Evolutionary conservation across 2,113 vertebrate species (phyloP).

Genomic region (Engraulis encrasicolus): DNA sequence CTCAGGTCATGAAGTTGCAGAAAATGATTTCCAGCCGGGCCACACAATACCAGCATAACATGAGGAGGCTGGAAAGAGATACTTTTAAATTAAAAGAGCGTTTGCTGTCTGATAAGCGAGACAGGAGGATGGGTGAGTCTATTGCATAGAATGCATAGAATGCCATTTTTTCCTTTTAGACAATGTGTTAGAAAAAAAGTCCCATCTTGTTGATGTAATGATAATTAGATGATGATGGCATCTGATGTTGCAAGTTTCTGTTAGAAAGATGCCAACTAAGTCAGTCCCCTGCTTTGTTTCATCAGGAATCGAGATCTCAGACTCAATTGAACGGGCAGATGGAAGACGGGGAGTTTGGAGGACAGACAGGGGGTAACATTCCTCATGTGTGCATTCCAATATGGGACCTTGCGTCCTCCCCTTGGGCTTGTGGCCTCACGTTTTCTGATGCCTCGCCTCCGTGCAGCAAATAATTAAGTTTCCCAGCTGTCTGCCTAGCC

Average conservation of each 20-base stretch:
- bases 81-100: constrained; percentile 91
- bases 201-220: background rate
- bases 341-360: constrained; percentile 95
- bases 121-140: constrained; percentile 87
- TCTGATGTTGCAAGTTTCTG: background rate
- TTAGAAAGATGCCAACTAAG: background rate
- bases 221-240: background rate
- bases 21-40: constrained; percentile 92
- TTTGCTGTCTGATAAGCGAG: constrained; percentile 90
- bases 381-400: background rate
- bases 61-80: constrained; percentile 95
- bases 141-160: background rate
- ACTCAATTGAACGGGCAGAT: constrained; percentile 91
- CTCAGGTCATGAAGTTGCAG: constrained; percentile 93
- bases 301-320: constrained; percentile 91
- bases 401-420: no score
- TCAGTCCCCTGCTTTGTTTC: constrained; percentile 38
- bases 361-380: constrained; percentile 83
- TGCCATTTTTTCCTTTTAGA: background rate
- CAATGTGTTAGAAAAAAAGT: no score
- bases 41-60: constrained; percentile 93
- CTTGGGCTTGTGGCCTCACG: no score
- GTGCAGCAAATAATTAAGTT: no score
- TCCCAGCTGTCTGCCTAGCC: no score
- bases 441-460: no score